phyloP scores from a whole-genome alignment of 2,113 vertebrate species.

The Erpornis zantholeuca region DNA sequence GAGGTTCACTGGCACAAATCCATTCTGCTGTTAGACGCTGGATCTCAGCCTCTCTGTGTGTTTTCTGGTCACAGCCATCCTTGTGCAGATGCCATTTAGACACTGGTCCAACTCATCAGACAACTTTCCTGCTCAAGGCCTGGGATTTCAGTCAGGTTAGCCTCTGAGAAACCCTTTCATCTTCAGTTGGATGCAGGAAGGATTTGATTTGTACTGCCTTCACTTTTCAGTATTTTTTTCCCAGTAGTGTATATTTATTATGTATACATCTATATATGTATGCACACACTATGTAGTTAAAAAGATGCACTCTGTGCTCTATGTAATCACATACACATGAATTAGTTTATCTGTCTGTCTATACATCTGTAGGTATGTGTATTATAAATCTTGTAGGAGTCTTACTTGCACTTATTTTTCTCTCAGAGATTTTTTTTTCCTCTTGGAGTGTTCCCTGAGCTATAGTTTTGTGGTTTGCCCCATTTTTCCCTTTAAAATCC shows the following conservation, averaged over 20 bases:
- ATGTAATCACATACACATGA: neutral
- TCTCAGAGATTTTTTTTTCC: neutral
- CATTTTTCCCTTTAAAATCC: neutral
- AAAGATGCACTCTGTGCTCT: neutral
- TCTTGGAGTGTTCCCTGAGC: neutral
- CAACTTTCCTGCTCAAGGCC: neutral
- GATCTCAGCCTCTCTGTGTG: neutral
- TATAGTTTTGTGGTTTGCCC: neutral
- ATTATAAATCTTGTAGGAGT: neutral
- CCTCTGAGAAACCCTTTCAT: neutral
- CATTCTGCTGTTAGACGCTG: neutral
- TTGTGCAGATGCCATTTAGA: slow-evolving; percentile 26
- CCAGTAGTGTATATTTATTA: neutral
- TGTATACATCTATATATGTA: neutral
- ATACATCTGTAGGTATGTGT: neutral
- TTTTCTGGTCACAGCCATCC: neutral
- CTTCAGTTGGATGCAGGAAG: neutral
- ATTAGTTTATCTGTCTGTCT: neutral
- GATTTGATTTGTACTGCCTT: neutral
- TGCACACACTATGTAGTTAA: neutral
- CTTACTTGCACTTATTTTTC: neutral
- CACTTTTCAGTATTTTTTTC: neutral
- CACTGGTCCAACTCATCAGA: neutral
- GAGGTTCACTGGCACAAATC: neutral
- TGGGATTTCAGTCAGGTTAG: neutral